phyloP scores from a whole-genome alignment of 2,113 vertebrate genomes.

The Tragelaphus imberbis region DNA sequence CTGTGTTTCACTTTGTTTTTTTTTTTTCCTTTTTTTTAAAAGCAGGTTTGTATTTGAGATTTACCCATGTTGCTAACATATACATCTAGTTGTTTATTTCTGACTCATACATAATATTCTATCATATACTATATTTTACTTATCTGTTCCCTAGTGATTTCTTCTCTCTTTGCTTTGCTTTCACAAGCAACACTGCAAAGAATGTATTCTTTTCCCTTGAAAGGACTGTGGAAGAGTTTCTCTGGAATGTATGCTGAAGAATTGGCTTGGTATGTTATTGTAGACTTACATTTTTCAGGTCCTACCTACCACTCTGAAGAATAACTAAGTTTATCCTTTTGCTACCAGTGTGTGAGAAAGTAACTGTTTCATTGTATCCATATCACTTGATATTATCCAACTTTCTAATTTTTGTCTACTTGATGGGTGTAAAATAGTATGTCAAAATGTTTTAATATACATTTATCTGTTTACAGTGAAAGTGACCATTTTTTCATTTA shows the following conservation, averaged over 20 bases:
- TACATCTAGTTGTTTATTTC: neutral
- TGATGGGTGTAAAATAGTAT: neutral
- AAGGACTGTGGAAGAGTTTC: neutral
- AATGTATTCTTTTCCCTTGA: neutral
- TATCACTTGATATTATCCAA: neutral
- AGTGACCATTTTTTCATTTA: neutral
- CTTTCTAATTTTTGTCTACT: conserved; percentile 16
- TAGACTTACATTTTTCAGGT: neutral
- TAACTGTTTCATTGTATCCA: neutral
- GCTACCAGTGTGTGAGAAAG: neutral
- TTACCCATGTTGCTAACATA: neutral
- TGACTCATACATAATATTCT: neutral
- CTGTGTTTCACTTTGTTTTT: neutral
- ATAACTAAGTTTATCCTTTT: neutral
- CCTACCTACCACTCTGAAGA: neutral
- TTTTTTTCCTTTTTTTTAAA: neutral
- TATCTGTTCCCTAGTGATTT: neutral
- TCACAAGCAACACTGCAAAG: neutral
- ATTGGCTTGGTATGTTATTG: neutral
- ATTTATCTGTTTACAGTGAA: neutral
- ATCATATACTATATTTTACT: neutral
- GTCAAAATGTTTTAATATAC: neutral
- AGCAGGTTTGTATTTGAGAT: neutral
- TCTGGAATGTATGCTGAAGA: neutral
- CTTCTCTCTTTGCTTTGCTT: conserved; percentile 3